Evolutionary conservation across 2,113 vertebrate genomes (phyloP).

Genomic region (Leptosomus discolor): DNA sequence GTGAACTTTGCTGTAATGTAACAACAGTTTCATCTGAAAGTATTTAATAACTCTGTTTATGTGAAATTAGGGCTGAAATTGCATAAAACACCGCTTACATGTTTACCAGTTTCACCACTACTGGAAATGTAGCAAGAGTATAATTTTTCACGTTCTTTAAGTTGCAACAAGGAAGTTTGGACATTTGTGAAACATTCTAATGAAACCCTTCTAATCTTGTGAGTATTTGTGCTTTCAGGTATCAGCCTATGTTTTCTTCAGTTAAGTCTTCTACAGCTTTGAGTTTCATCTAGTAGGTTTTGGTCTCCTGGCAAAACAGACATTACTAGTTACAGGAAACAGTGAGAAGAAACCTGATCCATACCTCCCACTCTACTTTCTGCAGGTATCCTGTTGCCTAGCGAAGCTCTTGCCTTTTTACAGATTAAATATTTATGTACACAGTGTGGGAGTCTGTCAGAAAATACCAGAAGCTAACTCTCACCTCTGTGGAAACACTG

Average conservation of each 20-base stretch:
- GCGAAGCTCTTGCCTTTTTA: conserved; percentile 50
- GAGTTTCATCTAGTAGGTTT: not conserved
- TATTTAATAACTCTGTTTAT: not conserved
- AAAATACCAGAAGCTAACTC: conserved; percentile 37
- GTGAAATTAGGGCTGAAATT: not conserved
- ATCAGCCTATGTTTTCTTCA: not conserved
- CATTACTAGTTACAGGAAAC: not conserved
- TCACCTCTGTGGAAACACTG: conserved; percentile 30
- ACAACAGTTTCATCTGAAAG: not conserved
- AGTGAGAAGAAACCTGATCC: not conserved
- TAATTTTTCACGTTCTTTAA: not conserved
- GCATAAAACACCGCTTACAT: not conserved
- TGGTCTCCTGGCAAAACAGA: not conserved
- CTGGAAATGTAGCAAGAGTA: not conserved
- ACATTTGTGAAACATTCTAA: not conserved
- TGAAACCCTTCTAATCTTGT: not conserved
- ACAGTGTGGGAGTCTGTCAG: conserved; percentile 24
- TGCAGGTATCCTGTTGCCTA: not conserved
- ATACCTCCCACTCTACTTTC: not conserved
- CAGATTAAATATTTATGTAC: conserved; percentile 43
- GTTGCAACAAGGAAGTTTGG: not conserved
- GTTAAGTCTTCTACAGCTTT: not conserved
- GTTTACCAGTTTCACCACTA: not conserved
- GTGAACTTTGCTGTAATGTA: not conserved
- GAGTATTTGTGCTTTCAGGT: not conserved